A percentile compares a stretch with the other conserved stretches of the same genome.
phyloP scores from a whole-genome alignment of 2,797 vertebrate species.

The Florisuga fusca region DNA sequence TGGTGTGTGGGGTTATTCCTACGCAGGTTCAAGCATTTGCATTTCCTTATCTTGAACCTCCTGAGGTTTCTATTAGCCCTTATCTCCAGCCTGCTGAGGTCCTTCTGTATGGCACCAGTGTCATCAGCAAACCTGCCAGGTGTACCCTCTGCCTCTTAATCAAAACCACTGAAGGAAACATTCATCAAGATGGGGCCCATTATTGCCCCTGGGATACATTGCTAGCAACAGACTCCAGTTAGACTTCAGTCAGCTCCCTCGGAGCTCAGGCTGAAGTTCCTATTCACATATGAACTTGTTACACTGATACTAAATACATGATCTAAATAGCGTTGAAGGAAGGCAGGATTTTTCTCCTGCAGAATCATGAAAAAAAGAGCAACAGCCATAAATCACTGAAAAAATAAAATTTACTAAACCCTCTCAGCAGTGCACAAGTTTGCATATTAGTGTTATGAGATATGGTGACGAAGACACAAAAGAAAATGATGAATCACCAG shows the following conservation, averaged over 20 bases:
- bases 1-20: not conserved
- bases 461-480: not conserved
- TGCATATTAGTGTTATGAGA: not conserved
- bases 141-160: not conserved
- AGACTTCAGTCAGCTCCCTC: not conserved
- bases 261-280: not conserved
- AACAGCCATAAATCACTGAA: conserved; percentile 6
- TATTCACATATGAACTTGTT: not conserved
- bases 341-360: not conserved
- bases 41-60: not conserved
- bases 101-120: not conserved
- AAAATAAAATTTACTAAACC: conserved; percentile 27
- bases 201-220: not conserved
- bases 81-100: not conserved
- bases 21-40: not conserved
- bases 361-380: not conserved
- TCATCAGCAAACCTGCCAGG: not conserved
- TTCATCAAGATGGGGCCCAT: not conserved
- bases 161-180: not conserved
- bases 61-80: not conserved
- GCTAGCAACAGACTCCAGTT: not conserved
- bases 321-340: not conserved
- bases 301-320: not conserved
- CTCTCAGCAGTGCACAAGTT: not conserved
- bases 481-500: conserved; percentile 12